These are phyloP conservation scores for Brachyhypopomus occidentalis DNA, from an alignment of 2,113 vertebrate species.

Conservation along the genomic window DNA sequence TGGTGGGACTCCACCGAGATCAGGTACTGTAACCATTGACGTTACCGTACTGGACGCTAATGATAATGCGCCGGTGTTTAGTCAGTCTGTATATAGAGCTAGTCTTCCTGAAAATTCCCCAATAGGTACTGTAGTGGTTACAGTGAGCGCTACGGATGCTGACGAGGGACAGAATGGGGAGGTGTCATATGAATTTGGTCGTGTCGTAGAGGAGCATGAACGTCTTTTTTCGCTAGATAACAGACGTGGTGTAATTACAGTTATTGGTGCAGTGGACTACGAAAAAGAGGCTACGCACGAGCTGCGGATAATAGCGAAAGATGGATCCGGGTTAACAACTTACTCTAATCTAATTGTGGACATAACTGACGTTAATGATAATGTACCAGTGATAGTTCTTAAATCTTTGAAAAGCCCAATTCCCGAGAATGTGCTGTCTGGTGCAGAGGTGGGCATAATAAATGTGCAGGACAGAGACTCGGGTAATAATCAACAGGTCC, in stretches of 20 bases:
- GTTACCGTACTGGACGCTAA: conserved; percentile 71
- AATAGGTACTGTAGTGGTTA: conserved; percentile 60
- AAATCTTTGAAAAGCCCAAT: conserved; percentile 62
- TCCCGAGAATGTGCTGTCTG: conserved; percentile 59
- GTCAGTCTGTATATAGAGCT: conserved; percentile 60
- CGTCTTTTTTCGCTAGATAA: neutral
- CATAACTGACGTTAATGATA: conserved; percentile 56
- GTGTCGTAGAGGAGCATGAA: neutral
- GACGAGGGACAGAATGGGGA: conserved; percentile 62
- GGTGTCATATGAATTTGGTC: conserved; percentile 36
- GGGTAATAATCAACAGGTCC: conserved; percentile 62
- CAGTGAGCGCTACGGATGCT: conserved; percentile 74
- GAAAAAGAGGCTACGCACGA: conserved; percentile 50
- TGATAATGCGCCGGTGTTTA: conserved; percentile 71
- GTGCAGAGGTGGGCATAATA: conserved; percentile 67
- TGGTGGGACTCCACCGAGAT: conserved; percentile 65
- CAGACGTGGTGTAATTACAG: neutral
- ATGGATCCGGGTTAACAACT: conserved; percentile 65
- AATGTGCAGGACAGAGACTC: conserved; percentile 70
- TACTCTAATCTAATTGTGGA: conserved; percentile 66
- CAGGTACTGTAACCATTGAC: conserved; percentile 61
- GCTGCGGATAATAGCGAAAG: conserved; percentile 61
- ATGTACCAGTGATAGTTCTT: conserved; percentile 59
- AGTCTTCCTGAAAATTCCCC: conserved; percentile 64
- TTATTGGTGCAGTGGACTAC: conserved; percentile 44